These are phyloP conservation scores for Zaprionus africanus DNA, from an alignment of 1,140 invertebrate genomes.

Conservation along the genomic window DNA sequence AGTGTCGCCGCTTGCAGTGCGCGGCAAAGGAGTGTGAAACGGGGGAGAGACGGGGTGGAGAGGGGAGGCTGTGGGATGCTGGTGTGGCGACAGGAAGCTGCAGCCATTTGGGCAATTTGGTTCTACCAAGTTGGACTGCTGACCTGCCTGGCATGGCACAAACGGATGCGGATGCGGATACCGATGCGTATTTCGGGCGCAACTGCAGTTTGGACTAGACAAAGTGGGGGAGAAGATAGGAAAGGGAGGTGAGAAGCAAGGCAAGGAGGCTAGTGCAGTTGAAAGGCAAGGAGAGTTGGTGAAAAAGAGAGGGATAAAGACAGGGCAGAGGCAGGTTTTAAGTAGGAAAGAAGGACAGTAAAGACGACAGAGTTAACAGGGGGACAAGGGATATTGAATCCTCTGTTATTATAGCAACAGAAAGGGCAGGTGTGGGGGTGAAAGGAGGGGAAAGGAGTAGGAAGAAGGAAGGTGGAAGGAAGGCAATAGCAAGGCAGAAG, in stretches of 20 bases:
- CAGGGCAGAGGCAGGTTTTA: background rate
- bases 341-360: background rate
- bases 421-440: background rate
- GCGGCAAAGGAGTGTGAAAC: background rate
- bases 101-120: slow-evolving; percentile 8
- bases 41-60: background rate
- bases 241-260: background rate
- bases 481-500: no score
- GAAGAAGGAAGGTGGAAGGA: no score
- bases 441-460: background rate
- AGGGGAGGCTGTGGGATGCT: background rate
- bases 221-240: background rate
- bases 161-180: slow-evolving; percentile 8
- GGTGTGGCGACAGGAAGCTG: background rate
- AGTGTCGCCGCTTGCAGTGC: slow-evolving; percentile 36
- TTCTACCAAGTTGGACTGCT: slow-evolving; percentile 1
- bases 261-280: background rate
- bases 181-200: background rate
- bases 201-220: background rate
- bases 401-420: no score
- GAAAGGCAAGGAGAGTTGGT: background rate
- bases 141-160: slow-evolving; percentile 4
- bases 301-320: background rate
- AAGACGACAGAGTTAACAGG: background rate
- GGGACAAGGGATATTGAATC: background rate